Conservation (phyloP, 2,113 vertebrate genomes). For the Malurus cyaneus region DNA sequence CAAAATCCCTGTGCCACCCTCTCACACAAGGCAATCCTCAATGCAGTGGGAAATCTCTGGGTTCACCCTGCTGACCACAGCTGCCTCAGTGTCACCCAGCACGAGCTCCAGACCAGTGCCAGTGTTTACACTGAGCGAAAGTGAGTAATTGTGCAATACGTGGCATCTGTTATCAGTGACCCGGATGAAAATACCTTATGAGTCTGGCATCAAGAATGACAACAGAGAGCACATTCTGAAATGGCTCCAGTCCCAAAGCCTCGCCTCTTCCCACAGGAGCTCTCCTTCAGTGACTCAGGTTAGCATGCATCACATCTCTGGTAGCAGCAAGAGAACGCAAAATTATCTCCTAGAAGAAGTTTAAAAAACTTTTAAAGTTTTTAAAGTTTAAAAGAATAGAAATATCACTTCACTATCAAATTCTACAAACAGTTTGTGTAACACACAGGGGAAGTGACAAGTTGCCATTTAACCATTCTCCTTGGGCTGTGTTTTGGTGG, state of each 20-base stretch:
- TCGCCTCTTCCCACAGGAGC: not conserved
- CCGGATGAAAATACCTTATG: not conserved
- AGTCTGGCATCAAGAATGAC: not conserved
- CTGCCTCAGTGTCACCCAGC: not conserved
- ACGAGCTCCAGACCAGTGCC: not conserved
- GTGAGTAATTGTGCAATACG: not conserved
- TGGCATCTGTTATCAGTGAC: not conserved
- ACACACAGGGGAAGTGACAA: not conserved
- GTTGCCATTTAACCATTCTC: not conserved
- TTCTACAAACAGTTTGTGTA: not conserved
- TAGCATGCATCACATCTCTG: not conserved
- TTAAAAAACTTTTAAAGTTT: not conserved
- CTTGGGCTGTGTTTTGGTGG: not conserved
- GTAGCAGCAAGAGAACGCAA: not conserved
- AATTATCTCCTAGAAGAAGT: not conserved
- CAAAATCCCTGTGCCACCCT: not conserved
- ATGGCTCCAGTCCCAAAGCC: not conserved
- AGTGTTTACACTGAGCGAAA: not conserved
- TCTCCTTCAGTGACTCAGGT: not conserved
- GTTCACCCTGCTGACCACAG: not conserved
- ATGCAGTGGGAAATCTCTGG: not conserved
- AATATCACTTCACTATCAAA: not conserved
- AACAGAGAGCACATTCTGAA: not conserved
- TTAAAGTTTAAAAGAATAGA: not conserved
- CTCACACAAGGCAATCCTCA: not conserved